Evolutionary conservation across 1,140 invertebrate species (phyloP).

Genomic region (Ericerus pela): DNA sequence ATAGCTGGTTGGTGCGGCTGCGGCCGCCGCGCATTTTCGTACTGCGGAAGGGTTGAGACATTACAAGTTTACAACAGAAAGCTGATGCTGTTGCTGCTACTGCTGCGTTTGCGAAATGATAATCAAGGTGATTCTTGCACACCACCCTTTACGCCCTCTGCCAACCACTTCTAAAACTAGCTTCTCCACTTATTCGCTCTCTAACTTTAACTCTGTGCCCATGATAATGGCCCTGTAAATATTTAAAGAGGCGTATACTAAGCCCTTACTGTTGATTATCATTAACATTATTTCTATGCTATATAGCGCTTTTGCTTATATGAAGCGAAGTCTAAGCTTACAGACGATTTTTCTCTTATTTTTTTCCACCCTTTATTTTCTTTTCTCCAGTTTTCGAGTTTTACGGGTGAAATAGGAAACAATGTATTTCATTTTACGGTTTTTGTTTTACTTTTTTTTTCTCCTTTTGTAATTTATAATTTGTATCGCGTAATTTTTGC

Average conservation of each 20-base stretch:
- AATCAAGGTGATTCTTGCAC: constrained; percentile 12
- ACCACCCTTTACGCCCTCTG: constrained; percentile 11
- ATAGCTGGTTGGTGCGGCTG: constrained; percentile 7
- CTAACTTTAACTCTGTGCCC: constrained; percentile 10
- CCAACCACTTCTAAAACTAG: constrained; percentile 11
- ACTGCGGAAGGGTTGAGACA: constrained; percentile 6
- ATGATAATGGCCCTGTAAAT: constrained; percentile 12
- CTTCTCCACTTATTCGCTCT: constrained; percentile 9
- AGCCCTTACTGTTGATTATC: constrained; percentile 12
- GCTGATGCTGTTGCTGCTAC: too few relatives aligned
- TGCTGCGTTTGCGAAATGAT: constrained; percentile 6
- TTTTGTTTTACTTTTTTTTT: too few relatives aligned
- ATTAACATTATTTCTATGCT: constrained; percentile 12
- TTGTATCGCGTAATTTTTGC: too few relatives aligned
- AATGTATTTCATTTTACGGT: too few relatives aligned
- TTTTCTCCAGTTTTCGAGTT: too few relatives aligned
- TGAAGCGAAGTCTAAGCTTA: constrained; percentile 7
- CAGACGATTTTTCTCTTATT: constrained; percentile 8
- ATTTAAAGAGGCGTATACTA: constrained; percentile 10
- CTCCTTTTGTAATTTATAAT: too few relatives aligned
- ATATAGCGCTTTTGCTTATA: constrained; percentile 11
- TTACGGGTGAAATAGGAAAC: too few relatives aligned
- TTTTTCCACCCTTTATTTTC: too few relatives aligned
- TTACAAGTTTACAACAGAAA: too few relatives aligned
- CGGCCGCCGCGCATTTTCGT: not conserved